Percentiles rank a stretch among this genome's conserved stretches.
Conservation (phyloP, 2,797 vertebrate genomes). For the Coluber constrictor region DNA sequence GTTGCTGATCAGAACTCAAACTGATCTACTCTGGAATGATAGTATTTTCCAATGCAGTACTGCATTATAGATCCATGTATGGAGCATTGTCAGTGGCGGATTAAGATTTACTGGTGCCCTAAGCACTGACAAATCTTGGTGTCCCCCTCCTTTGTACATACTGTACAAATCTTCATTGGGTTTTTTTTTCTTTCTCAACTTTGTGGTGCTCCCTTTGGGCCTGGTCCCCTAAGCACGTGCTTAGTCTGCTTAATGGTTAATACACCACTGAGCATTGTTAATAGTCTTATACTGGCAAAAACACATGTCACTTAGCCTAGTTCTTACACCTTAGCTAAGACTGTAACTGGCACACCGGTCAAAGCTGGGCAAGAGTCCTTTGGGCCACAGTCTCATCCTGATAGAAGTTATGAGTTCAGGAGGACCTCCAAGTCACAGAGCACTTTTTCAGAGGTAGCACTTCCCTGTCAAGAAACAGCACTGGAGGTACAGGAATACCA, state of each 20-base stretch:
- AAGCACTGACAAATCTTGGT: too few species aligned
- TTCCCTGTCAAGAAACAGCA: background rate
- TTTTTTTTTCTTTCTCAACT: too few species aligned
- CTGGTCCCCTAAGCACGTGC: too few species aligned
- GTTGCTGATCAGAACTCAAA: background rate
- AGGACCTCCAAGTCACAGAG: background rate
- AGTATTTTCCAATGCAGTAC: background rate
- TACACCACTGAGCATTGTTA: background rate
- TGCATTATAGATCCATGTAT: background rate
- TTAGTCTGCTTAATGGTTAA: too few species aligned
- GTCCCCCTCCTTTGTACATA: too few species aligned
- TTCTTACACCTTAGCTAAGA: background rate
- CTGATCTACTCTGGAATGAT: background rate
- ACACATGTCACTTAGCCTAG: background rate
- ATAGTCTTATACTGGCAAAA: background rate
- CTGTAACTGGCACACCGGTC: background rate
- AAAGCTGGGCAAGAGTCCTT: background rate
- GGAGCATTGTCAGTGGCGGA: background rate
- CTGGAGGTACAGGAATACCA: background rate
- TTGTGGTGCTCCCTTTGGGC: too few species aligned
- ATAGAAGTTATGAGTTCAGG: background rate
- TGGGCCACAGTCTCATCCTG: background rate
- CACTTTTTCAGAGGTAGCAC: background rate
- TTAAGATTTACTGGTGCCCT: too few species aligned
- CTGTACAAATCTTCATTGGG: too few species aligned